phyloP scores from a whole-genome alignment of 2,888 invertebrate genomes.

The Eristalis tenax region DNA sequence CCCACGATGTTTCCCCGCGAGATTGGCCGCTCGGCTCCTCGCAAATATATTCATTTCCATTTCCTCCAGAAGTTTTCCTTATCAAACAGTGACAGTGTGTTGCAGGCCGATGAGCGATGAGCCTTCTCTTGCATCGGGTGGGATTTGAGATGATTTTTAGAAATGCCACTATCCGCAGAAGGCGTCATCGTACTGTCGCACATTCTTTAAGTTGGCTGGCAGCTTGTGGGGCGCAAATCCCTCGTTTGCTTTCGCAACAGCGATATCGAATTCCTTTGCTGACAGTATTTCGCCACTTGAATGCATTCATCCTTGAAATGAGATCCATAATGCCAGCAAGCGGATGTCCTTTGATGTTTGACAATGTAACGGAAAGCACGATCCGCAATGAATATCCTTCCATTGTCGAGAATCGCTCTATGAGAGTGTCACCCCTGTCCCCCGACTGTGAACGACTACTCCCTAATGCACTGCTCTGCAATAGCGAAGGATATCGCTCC shows the following conservation, averaged over 20 bases:
- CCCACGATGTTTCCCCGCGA: not conserved
- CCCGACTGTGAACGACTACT: not conserved
- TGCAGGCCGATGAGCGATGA: not conserved
- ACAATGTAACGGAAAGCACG: not conserved
- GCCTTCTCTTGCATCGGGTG: not conserved
- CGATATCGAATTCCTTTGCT: not conserved
- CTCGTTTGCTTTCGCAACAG: not conserved
- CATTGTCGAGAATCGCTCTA: not conserved
- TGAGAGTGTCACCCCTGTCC: not conserved
- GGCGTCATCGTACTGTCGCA: not conserved
- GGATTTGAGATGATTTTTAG: not conserved
- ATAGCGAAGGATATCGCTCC: not conserved
- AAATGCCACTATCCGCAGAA: not conserved
- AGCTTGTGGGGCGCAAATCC: not conserved
- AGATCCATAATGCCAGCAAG: not conserved
- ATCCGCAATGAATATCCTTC: not conserved
- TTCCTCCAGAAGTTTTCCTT: too few relatives aligned
- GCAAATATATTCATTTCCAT: conserved; percentile 40
- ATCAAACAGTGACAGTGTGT: not conserved
- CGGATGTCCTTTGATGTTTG: conserved; percentile 1
- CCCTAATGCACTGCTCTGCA: not conserved
- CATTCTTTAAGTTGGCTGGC: not conserved
- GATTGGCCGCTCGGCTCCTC: not conserved
- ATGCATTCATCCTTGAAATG: not conserved
- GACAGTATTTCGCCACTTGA: not conserved